Conservation (phyloP, 2,113 vertebrate species). For the Hyla sarda region DNA sequence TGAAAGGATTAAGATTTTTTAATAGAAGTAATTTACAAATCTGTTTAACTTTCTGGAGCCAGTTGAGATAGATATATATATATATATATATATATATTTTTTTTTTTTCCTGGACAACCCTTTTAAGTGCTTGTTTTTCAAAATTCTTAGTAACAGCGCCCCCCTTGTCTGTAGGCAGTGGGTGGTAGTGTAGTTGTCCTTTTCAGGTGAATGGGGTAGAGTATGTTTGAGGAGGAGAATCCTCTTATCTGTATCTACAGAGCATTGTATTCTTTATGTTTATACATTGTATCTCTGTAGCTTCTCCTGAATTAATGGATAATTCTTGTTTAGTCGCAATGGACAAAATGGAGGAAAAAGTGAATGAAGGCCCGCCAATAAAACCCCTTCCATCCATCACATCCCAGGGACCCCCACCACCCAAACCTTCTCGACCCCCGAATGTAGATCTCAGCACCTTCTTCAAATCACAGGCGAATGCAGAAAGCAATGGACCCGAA, state of each 20-base stretch:
- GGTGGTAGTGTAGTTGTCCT: neutral
- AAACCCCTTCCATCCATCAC: constrained; percentile 67
- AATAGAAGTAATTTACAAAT: no score
- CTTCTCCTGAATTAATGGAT: neutral
- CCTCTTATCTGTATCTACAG: no score
- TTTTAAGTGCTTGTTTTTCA: no score
- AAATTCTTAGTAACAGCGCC: neutral
- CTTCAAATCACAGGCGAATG: neutral
- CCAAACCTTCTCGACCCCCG: constrained; percentile 72
- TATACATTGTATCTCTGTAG: neutral
- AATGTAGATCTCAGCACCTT: constrained; percentile 66
- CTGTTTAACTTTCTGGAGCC: no score
- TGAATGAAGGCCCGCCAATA: constrained; percentile 60
- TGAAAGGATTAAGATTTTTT: no score
- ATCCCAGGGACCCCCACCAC: constrained; percentile 69
- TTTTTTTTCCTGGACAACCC: no score
- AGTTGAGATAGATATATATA: no score
- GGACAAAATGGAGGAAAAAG: neutral
- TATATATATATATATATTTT: no score
- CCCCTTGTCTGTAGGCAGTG: neutral
- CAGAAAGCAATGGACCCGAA: neutral
- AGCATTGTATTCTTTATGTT: neutral
- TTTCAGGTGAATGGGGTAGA: neutral
- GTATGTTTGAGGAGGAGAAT: neutral
- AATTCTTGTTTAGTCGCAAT: neutral